A percentile compares a stretch with the other conserved stretches of the same genome.
Conservation (phyloP, 2,797 vertebrate genomes). For the Bryconaethiops microstoma region DNA sequence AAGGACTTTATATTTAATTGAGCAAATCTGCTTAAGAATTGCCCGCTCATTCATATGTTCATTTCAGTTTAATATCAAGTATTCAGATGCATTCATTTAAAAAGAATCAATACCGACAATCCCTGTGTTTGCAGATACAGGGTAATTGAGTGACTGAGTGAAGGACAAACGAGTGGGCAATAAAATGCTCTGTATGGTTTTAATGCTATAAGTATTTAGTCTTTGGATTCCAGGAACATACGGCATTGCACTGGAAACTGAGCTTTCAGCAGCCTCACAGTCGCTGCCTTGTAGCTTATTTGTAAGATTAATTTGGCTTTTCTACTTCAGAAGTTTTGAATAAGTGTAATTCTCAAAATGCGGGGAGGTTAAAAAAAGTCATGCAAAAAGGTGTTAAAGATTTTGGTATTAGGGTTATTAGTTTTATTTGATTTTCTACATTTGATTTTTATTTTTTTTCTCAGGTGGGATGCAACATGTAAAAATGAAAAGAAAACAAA, state of each 20-base stretch:
- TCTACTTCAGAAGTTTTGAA: constrained; percentile 12
- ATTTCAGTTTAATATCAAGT: not conserved
- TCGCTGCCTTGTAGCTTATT: constrained; percentile 15
- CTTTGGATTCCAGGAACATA: constrained; percentile 55
- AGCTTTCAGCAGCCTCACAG: constrained; percentile 19
- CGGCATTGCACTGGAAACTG: constrained; percentile 82
- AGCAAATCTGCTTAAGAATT: constrained; percentile 37
- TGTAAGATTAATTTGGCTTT: constrained; percentile 43
- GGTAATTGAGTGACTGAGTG: not conserved
- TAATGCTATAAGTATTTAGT: not conserved
- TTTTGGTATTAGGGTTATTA: constrained; percentile 84
- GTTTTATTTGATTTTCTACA: constrained; percentile 75
- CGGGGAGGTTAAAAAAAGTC: constrained; percentile 81
- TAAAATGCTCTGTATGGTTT: not conserved
- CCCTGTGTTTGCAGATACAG: not conserved
- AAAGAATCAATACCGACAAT: no score
- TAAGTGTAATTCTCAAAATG: constrained; percentile 69
- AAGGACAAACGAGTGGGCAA: not conserved
- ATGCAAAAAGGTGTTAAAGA: constrained; percentile 91
- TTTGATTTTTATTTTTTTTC: constrained; percentile 67
- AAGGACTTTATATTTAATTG: constrained; percentile 37
- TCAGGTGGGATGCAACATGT: constrained; percentile 95
- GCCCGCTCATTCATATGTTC: not conserved
- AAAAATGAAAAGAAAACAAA: constrained; percentile 84
- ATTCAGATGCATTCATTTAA: not conserved